Evolutionary conservation across 2,888 invertebrate genomes (phyloP), one percentile per base, ranked within the genome.

Genomic region (Xanthorhoe spadicearia): DNA sequence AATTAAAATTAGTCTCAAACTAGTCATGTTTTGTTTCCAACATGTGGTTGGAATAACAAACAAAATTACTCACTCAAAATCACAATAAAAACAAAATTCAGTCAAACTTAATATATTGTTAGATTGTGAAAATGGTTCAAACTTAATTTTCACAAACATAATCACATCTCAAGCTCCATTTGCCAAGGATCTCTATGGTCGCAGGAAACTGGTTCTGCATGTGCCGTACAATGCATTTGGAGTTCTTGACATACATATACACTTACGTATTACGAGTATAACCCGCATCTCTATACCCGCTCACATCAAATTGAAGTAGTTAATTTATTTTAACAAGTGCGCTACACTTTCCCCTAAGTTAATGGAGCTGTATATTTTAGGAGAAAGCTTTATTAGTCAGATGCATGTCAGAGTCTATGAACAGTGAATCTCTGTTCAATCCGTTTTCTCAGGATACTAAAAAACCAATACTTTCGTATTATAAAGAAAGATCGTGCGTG

Each of bases 321-420:
- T 82, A 81, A 85, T 83, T 83, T 84, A 84, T 81, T 82, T 85
- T 75, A 74, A 80, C 78, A 75, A 77, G 75, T 78, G 74, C 71
- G 70, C 79, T 81, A 76, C 79, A 84, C 85, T 86, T 86, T 86
- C 84, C 83, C 83, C 81, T 78, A 78, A 79, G 77, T 74, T 77
- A 82, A 79, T 77, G 73, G 70, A 66, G 75, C 74, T 64, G 53
- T 83, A 77, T 79, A 78, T 80, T 83, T 81, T 79, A 75, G 77
- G 76, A 77, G 82, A 85, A 84, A 85, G 83, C 78, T 80, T 61
- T 53, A 61, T 57, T 61, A 35, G 46, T 18, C 28, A 60, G 48
- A 2, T 13, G 2, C 5, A 43, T 43, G 38, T 38, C 38, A 10
- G 38, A 43, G 38, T 2, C 38, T 43, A 43, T 13, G 38, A 38